These are phyloP conservation scores for Chaetophractus vellerosus DNA, from an alignment of 2,797 vertebrate species.

Conservation along the genomic window DNA sequence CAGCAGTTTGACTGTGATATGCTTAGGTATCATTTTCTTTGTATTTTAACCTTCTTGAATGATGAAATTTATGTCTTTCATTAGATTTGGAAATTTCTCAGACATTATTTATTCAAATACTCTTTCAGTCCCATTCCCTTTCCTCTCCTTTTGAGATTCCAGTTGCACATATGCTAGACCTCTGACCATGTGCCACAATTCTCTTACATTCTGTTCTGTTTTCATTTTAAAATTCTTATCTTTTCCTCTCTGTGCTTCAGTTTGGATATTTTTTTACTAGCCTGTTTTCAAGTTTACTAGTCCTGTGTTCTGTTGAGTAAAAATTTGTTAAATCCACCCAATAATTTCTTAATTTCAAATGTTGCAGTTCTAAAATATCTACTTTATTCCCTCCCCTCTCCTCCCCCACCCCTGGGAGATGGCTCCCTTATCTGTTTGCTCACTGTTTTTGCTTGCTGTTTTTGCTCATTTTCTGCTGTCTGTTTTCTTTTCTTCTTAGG, in stretches of 20 bases:
- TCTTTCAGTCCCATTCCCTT: background rate
- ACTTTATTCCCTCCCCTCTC: background rate
- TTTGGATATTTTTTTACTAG: background rate
- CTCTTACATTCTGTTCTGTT: background rate
- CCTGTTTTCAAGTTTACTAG: background rate
- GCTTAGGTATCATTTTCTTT: background rate
- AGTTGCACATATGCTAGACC: background rate
- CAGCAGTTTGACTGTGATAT: background rate
- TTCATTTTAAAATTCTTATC: background rate
- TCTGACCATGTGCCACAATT: background rate
- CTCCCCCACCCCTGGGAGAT: too few species aligned
- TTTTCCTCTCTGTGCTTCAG: background rate
- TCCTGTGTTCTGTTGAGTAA: background rate
- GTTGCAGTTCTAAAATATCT: background rate
- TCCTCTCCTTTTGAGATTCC: background rate
- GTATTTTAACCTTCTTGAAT: background rate
- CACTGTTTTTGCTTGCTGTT: too few species aligned
- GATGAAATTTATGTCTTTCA: background rate
- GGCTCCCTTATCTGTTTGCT: too few species aligned
- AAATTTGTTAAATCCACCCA: background rate
- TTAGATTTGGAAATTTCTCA: background rate
- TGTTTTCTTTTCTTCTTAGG: too few species aligned
- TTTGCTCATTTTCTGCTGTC: too few species aligned
- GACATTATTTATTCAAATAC: background rate
- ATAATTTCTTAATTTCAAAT: background rate